These are phyloP conservation scores for Herpetotheres cachinnans DNA, from an alignment of 2,113 vertebrate species.

Conservation along the genomic window DNA sequence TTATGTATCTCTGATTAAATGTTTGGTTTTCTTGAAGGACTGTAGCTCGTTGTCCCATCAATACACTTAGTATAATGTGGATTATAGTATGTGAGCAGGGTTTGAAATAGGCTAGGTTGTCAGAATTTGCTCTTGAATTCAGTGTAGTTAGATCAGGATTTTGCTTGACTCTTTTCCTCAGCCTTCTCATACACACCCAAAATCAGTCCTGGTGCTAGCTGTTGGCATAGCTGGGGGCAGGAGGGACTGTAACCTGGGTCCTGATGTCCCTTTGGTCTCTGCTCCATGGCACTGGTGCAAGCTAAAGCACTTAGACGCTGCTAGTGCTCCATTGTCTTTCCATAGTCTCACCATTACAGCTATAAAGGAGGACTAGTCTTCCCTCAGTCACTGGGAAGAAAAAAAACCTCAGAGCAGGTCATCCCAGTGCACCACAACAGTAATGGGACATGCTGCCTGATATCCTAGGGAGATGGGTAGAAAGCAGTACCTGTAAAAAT, in stretches of 20 bases:
- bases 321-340: not conserved
- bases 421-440: not conserved
- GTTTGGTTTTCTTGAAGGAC: not conserved
- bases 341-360: not conserved
- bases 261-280: not conserved
- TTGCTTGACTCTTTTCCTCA: not conserved
- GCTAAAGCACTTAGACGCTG: not conserved
- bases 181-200: not conserved
- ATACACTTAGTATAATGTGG: not conserved
- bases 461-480: not conserved
- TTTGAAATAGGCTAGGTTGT: not conserved
- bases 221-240: fast-evolving
- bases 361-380: not conserved
- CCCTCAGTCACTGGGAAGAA: not conserved
- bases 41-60: not conserved
- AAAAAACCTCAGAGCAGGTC: not conserved
- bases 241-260: not conserved
- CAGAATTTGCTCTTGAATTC: not conserved
- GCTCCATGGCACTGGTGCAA: not conserved
- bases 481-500: not conserved
- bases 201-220: not conserved
- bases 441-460: not conserved
- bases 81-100: not conserved
- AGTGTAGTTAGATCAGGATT: not conserved
- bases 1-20: constrained; percentile 31